Evolutionary conservation across 2,113 vertebrate species (phyloP).

Genomic region (Larimichthys crocea): DNA sequence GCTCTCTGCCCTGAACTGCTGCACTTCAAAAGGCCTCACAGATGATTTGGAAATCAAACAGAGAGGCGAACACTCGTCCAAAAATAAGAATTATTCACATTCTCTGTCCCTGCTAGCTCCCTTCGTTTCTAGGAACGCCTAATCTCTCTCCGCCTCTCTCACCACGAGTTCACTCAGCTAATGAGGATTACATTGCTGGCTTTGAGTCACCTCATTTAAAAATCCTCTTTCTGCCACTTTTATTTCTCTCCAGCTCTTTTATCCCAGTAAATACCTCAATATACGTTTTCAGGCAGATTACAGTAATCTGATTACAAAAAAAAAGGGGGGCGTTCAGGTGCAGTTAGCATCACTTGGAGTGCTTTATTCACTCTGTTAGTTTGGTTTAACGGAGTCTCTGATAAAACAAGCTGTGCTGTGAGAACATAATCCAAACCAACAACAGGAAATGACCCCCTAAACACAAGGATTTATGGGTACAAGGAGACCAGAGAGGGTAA

Average conservation of each 20-base stretch:
- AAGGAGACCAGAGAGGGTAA: not conserved
- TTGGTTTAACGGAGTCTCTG: not conserved
- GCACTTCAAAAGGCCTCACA: slow-evolving; percentile 57
- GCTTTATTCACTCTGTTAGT: not conserved
- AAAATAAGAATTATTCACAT: slow-evolving; percentile 50
- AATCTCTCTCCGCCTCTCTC: slow-evolving; percentile 44
- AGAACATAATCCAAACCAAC: slow-evolving; percentile 15
- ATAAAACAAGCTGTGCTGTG: slow-evolving; percentile 24
- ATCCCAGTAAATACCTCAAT: not conserved
- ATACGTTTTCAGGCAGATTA: not conserved
- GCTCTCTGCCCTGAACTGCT: not conserved
- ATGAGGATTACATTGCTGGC: slow-evolving; percentile 39
- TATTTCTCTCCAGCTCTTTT: slow-evolving; percentile 20
- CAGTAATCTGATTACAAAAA: slow-evolving; percentile 1
- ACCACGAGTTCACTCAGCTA: slow-evolving; percentile 53
- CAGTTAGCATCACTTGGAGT: not conserved
- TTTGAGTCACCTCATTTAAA: not conserved
- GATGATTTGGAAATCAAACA: slow-evolving; percentile 20
- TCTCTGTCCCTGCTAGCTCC: slow-evolving; percentile 1
- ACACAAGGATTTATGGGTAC: slow-evolving; percentile 2
- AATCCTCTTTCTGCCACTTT: slow-evolving; percentile 6
- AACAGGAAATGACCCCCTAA: slow-evolving; percentile 59
- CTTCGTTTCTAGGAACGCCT: slow-evolving; percentile 51
- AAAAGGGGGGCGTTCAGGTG: not conserved
- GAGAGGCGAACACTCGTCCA: slow-evolving; percentile 28